Evolutionary conservation across 2,797 vertebrate genomes (phyloP), one percentile per base, ranked within the genome.

Genomic region (Oreochromis mossambicus): DNA sequence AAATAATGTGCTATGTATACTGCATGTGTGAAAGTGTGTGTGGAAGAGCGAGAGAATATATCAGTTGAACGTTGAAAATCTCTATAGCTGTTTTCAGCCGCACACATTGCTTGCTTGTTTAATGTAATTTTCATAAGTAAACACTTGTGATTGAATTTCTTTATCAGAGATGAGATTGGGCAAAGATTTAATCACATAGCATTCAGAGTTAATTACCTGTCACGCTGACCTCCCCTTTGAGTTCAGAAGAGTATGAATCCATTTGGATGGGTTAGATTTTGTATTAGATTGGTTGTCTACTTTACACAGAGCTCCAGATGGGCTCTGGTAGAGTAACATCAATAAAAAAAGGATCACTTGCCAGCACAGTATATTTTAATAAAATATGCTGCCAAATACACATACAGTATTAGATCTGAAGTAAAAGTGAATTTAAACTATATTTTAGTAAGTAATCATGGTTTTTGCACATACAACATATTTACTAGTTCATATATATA

Each of bases 171-270:
- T 89, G 90, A 92, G 90, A 91, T 89, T 73, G 79, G 82, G 83
- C 76, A 77, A 79, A 90, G 80, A 91, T 93, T 94, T 93, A 94
- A 96, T 96, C 93, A 91, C 86, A 87, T 52, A 79, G 85, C 77
- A 84, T 91, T 91, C 91, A 83, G 66, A 94, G 90, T 92, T 95
- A 94, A 95, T 96, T 96, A 93, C 86, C 89, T 90, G 92, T 85
- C 89, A 88, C 34, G 51, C 85, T 88, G 85, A 93, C 91, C 89
- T 89, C 89, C 88, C 87, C 79, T 75, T 87, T 84, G 91, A 93
- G 68, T 92, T 78, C 83, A 87, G 78, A 80, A 83, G 77, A 83
- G 82, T 86, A 81, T 88, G 58, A 84, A 89, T 92, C 85, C 80
- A 85, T 91, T 88, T 89, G 77, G 86, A 86, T 78, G 68, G 86